Evolutionary conservation across 1,140 invertebrate species (phyloP).

Genomic region (Lucilia sericata): DNA sequence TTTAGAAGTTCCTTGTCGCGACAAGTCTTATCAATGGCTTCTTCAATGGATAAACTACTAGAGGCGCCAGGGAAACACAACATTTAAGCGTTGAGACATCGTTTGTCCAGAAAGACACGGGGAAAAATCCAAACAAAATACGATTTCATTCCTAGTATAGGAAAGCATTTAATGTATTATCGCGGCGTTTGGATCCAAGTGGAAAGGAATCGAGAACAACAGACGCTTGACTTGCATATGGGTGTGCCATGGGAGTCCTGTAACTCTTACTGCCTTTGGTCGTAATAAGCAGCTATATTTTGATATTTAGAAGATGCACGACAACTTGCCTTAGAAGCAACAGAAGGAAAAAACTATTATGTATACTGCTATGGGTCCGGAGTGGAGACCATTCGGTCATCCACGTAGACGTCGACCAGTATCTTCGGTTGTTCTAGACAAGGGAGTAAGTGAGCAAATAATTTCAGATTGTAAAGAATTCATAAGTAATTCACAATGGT

Average conservation of each 20-base stretch:
- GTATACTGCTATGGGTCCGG: constrained; percentile 94
- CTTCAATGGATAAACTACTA: constrained; percentile 91
- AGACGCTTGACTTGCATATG: constrained; percentile 92
- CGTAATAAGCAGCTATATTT: constrained; percentile 87
- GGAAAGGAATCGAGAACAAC: constrained; percentile 92
- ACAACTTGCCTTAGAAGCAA: constrained; percentile 86
- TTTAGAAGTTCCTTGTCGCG: constrained; percentile 93
- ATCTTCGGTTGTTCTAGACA: constrained; percentile 90
- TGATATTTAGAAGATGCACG: constrained; percentile 95
- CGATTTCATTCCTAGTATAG: constrained; percentile 96
- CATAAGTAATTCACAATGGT: constrained; percentile 92
- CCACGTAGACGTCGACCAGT: constrained; percentile 88
- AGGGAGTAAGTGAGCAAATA: constrained; percentile 83
- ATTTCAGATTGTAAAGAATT: constrained; percentile 92
- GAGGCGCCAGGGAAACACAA: constrained; percentile 87
- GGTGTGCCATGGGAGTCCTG: constrained; percentile 94
- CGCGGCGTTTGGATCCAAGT: constrained; percentile 90
- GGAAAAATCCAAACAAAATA: constrained; percentile 93
- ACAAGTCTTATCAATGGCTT: constrained; percentile 97
- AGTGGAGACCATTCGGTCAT: constrained; percentile 96
- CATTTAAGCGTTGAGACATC: constrained; percentile 96
- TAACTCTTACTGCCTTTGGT: constrained; percentile 92
- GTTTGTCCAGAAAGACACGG: constrained; percentile 91
- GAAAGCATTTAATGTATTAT: constrained; percentile 93
- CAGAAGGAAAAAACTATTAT: constrained; percentile 98